These are phyloP conservation scores for Epinotia nisella DNA, from an alignment of 2,888 invertebrate species.

Conservation along the genomic window DNA sequence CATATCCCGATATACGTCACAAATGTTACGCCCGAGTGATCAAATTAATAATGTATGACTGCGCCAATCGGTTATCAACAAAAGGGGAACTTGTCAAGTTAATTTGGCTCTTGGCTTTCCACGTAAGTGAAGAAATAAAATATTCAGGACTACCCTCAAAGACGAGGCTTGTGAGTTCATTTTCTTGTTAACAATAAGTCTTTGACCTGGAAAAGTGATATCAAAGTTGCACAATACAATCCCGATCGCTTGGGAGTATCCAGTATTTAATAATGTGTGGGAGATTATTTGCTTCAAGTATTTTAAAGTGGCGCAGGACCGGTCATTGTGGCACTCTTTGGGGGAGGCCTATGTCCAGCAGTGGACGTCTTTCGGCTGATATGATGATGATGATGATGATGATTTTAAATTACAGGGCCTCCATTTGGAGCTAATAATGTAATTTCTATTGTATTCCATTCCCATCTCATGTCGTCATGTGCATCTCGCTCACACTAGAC, in stretches of 20 bases:
- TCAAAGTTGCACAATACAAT: background rate
- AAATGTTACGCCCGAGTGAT: background rate
- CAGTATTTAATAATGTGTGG: background rate
- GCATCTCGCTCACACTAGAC: too few species aligned
- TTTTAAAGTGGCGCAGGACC: too few species aligned
- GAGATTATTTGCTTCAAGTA: background rate
- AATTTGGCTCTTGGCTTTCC: conserved; percentile 18
- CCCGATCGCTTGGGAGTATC: background rate
- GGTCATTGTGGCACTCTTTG: too few species aligned
- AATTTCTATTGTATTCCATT: too few species aligned
- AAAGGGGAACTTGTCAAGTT: conserved; percentile 9
- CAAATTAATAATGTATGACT: conserved; percentile 20
- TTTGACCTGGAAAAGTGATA: too few species aligned
- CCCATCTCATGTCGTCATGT: too few species aligned
- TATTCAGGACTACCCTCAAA: conserved; percentile 10
- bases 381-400: too few species aligned
- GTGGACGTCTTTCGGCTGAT: too few species aligned
- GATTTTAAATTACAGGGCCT: too few species aligned
- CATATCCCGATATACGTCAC: background rate
- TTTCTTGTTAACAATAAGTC: background rate
- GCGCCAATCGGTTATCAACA: conserved; percentile 4
- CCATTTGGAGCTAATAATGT: too few species aligned
- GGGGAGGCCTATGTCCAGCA: too few species aligned
- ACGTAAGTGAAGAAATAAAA: conserved; percentile 30
- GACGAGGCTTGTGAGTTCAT: background rate